A percentile compares a stretch with the other conserved stretches of the same genome.
phyloP scores from a whole-genome alignment of 2,888 invertebrate species.

The Synergus umbraculus region DNA sequence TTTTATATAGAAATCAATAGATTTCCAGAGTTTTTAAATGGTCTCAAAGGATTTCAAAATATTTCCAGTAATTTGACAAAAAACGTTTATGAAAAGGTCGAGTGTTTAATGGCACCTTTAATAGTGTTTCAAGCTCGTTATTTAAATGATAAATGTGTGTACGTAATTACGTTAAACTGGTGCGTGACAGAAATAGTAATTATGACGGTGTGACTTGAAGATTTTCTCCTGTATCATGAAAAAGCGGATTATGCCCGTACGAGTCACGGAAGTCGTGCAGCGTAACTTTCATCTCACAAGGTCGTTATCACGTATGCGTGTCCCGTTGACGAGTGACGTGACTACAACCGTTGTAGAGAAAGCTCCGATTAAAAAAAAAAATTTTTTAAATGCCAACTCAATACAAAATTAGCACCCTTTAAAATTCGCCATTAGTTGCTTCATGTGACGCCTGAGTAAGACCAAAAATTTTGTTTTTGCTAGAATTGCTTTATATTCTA shows the following conservation, averaged over 20 bases:
- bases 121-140: slow-evolving; percentile 14
- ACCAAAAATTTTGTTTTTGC: too few relatives aligned
- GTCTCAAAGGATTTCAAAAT: too few relatives aligned
- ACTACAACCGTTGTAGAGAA: slow-evolving; percentile 28
- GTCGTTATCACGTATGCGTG: slow-evolving; percentile 18
- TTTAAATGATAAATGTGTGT: not conserved
- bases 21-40: too few relatives aligned
- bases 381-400: not conserved
- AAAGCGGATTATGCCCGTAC: not conserved
- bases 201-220: not conserved
- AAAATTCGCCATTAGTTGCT: too few relatives aligned
- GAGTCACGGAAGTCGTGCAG: not conserved
- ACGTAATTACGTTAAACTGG: not conserved
- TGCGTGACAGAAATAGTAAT: slow-evolving; percentile 9
- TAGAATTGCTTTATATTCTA: too few relatives aligned
- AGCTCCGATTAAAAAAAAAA: slow-evolving; percentile 43
- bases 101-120: not conserved
- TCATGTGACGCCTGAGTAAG: too few relatives aligned
- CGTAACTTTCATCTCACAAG: not conserved
- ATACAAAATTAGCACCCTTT: too few relatives aligned
- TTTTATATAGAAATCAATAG: too few relatives aligned
- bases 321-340: slow-evolving; percentile 12
- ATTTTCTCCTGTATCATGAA: not conserved
- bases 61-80: not conserved
- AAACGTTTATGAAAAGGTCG: not conserved